A percentile compares a stretch with the other conserved stretches of the same genome.
phyloP scores from a whole-genome alignment of 2,888 invertebrate species.

The Chrysopilus asiliformis region DNA sequence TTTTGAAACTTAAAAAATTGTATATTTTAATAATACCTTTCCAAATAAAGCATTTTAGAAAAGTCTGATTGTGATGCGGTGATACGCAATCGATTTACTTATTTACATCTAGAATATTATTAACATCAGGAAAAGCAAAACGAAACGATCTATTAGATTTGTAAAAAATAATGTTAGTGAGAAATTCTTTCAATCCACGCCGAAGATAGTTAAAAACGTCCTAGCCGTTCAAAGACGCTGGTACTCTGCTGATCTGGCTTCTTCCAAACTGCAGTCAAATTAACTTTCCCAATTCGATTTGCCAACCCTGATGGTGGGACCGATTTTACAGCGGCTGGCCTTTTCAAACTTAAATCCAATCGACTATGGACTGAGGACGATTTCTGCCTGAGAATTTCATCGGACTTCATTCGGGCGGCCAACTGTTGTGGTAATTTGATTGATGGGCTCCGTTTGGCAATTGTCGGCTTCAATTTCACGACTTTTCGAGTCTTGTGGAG shows the following conservation, averaged over 20 bases:
- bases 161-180: too few species aligned
- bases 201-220: too few species aligned
- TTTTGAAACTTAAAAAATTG: too few species aligned
- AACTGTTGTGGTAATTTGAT: constrained; percentile 16
- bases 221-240: constrained; percentile 8
- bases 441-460: constrained; percentile 21
- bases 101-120: too few species aligned
- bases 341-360: constrained; percentile 16
- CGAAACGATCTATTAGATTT: too few species aligned
- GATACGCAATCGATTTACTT: too few species aligned
- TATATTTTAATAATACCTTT: too few species aligned
- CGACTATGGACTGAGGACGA: constrained; percentile 28
- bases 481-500: constrained; percentile 28
- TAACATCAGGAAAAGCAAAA: too few species aligned
- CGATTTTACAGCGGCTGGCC: constrained; percentile 1
- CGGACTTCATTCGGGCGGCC: constrained; percentile 28
- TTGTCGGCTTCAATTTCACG: constrained; percentile 27
- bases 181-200: too few species aligned
- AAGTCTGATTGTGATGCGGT: too few species aligned
- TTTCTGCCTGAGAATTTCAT: constrained; percentile 23
- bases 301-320: constrained; percentile 18
- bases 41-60: too few species aligned
- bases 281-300: constrained; percentile 22
- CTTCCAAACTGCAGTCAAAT: constrained; percentile 13
- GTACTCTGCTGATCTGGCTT: constrained; percentile 1